These are phyloP conservation scores for Theropithecus gelada DNA, from an alignment of 2,113 vertebrate species.

Conservation along the genomic window DNA sequence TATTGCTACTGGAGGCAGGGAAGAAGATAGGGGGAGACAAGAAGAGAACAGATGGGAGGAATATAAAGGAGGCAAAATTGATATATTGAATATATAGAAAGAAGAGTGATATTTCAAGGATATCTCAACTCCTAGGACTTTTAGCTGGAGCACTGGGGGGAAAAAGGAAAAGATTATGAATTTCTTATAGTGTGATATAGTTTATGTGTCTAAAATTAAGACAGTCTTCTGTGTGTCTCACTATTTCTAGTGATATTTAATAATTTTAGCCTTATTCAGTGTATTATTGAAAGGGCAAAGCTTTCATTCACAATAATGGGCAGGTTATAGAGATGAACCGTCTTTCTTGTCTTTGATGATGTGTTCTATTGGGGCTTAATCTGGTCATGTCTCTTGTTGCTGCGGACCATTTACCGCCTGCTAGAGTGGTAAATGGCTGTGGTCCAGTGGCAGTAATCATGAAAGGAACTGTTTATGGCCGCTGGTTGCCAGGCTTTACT, in stretches of 20 bases:
- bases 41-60: not conserved
- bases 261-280: not conserved
- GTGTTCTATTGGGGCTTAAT: not conserved
- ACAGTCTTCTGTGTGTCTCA: not conserved
- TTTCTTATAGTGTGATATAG: not conserved
- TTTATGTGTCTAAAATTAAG: constrained; percentile 3
- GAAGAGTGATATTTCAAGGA: not conserved
- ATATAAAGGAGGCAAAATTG: not conserved
- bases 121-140: not conserved
- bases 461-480: not conserved
- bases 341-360: not conserved
- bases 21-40: not conserved
- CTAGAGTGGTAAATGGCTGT: not conserved
- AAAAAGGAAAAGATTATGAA: not conserved
- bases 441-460: not conserved
- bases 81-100: not conserved
- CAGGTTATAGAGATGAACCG: not conserved
- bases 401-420: not conserved
- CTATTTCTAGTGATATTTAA: not conserved
- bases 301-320: not conserved
- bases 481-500: not conserved
- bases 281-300: not conserved
- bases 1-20: not conserved
- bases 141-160: not conserved
- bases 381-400: not conserved